These are phyloP conservation scores for Chaetodon trifasciatus DNA, from an alignment of 2,797 vertebrate genomes.

Conservation along the genomic window DNA sequence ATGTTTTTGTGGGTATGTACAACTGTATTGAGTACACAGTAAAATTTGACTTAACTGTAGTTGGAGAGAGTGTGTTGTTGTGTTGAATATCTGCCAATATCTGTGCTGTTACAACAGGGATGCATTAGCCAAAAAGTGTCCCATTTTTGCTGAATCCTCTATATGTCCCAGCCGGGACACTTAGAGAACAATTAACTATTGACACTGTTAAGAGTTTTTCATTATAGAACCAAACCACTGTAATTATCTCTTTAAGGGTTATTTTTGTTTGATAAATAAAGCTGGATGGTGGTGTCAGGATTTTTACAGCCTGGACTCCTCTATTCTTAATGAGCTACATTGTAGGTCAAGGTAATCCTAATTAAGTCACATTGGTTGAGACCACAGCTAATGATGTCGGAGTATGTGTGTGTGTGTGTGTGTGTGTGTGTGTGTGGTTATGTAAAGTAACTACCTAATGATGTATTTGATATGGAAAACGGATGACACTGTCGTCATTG, in stretches of 20 bases:
- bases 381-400: constrained; percentile 69
- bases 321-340: constrained; percentile 70
- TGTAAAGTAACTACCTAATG: constrained; percentile 73
- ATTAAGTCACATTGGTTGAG: constrained; percentile 74
- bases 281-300: constrained; percentile 21
- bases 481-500: constrained; percentile 68
- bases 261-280: constrained; percentile 48
- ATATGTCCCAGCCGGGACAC: neutral
- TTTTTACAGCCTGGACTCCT: constrained; percentile 33
- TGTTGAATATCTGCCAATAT: neutral
- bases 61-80: neutral
- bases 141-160: neutral
- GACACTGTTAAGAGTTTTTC: constrained; percentile 30
- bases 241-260: constrained; percentile 53
- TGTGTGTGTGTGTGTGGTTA: constrained; percentile 31
- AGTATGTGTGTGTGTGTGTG: constrained; percentile 12
- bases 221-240: constrained; percentile 25
- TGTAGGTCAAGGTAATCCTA: constrained; percentile 78
- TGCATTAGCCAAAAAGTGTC: neutral
- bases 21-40: neutral
- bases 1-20: neutral
- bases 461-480: constrained; percentile 78
- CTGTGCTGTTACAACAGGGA: neutral
- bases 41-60: neutral
- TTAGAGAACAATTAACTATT: constrained; percentile 20